A percentile compares a stretch with the other conserved stretches of the same genome.
phyloP scores from a whole-genome alignment of 2,888 invertebrate genomes.

The Tachina lurida region DNA sequence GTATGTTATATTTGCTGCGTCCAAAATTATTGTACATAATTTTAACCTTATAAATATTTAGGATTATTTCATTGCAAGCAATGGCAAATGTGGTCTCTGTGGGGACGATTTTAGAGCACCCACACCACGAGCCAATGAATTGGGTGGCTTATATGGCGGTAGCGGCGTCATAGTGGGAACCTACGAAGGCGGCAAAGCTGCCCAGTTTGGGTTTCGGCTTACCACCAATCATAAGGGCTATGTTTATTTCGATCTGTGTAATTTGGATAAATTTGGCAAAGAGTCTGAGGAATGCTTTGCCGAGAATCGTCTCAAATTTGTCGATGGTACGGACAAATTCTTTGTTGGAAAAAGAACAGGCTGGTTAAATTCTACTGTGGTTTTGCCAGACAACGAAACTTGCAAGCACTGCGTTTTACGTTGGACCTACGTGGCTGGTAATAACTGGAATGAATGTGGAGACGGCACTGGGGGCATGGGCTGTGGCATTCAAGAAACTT shows the following conservation, averaged over 20 bases:
- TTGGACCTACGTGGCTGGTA: neutral
- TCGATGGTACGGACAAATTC: neutral
- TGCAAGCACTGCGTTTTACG: conserved; percentile 1
- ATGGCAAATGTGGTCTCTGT: conserved; percentile 6
- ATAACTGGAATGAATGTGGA: neutral
- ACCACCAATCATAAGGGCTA: neutral
- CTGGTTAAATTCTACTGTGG: neutral
- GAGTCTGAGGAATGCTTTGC: conserved; percentile 8
- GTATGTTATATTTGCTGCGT: neutral
- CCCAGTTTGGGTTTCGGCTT: neutral
- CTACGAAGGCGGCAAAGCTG: neutral
- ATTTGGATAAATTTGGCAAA: neutral
- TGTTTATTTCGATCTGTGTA: neutral
- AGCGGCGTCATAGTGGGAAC: neutral
- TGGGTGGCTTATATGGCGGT: conserved; percentile 9
- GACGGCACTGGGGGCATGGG: neutral
- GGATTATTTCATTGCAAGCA: neutral
- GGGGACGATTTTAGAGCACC: neutral
- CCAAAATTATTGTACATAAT: neutral
- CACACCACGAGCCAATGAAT: neutral
- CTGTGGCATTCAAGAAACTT: conserved; percentile 3
- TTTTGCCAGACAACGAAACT: neutral
- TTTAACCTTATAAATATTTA: neutral
- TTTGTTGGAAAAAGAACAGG: neutral
- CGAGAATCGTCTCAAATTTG: neutral